A percentile compares a stretch with the other conserved stretches of the same genome.
Conservation (phyloP, 2,888 invertebrate species). For the Mythimna ferrago region DNA sequence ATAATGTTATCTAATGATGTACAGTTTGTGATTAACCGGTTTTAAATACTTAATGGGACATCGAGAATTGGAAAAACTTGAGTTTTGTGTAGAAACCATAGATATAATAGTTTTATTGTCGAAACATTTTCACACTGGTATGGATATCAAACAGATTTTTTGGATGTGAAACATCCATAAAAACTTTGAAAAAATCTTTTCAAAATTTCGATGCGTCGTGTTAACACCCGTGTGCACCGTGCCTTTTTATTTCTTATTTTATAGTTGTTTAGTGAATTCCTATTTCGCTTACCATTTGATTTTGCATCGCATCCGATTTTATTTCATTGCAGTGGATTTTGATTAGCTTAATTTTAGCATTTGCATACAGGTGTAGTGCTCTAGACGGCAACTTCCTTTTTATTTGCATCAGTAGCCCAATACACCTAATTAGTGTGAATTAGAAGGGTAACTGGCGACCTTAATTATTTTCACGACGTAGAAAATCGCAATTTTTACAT, state of each 20-base stretch:
- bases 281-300: slow-evolving; percentile 13
- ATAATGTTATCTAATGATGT: no score
- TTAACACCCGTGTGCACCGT: background rate
- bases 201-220: background rate
- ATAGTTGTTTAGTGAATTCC: background rate
- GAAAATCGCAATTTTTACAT: background rate
- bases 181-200: background rate
- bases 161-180: no score
- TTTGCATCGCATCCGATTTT: slow-evolving; percentile 21
- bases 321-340: slow-evolving; percentile 17
- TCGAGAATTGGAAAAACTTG: background rate
- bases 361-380: slow-evolving; percentile 33
- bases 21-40: no score
- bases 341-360: slow-evolving; percentile 41
- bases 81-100: no score
- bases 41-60: background rate
- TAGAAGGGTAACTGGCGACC: background rate
- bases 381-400: slow-evolving; percentile 47
- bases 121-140: no score
- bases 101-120: no score
- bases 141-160: no score
- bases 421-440: background rate
- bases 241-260: background rate
- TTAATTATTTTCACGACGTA: background rate
- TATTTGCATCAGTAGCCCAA: slow-evolving; percentile 33